Base-by-base conservation (phyloP, 2,797 vertebrate species). In the Pipistrellus kuhlii region DNA sequence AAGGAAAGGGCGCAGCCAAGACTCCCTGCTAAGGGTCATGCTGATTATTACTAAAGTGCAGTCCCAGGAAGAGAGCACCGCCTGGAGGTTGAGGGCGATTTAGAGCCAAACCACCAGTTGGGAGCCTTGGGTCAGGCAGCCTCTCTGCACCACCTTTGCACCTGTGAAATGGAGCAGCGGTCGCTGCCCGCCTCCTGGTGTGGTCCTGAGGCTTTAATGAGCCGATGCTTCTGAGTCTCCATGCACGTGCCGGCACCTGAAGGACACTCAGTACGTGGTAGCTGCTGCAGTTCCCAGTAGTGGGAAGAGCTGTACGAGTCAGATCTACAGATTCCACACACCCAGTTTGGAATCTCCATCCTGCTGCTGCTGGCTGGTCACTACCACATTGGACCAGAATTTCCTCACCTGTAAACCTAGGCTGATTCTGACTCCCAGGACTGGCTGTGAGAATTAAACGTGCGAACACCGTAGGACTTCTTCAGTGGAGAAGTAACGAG, bases 211-310 rank as follows among this genome's bases (percentile, higher is more conserved):
- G 87, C 76, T 86, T 53, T 3, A 1, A 3, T 38, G 53, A 51
- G 82, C 68, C 1, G 20, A 8, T 3, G 13, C 1, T 1, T 21
- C 46, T 11, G 6, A 1, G 13, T 41, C 4, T 7, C 51, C 23
- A 0, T 3, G 46, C 13, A 2, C 1, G 11, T 1, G 4, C 41
- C 6, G 25, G 32, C 17, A 5, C 59, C 59, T 2, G 27, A 64
- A 20, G 32, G 1, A 30, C 12, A 3, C 30, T 25, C 7, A 2
- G 3, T 6, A 30, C 4, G 1, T 8, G 8, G 3, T 15, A 8
- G 48, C 21, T 27, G 41, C 62, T 9, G 3, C 2, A 13, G 38
- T 8, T 0, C 68, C 53, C n/a, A 11, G 35, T 15, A 12, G 12
- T 2, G 3, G 23, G 53, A 38, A 51, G 44, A 18, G 3, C 53